Evolutionary conservation across 2,888 invertebrate species (phyloP).

Genomic region (Lasioglossum oenotherae): DNA sequence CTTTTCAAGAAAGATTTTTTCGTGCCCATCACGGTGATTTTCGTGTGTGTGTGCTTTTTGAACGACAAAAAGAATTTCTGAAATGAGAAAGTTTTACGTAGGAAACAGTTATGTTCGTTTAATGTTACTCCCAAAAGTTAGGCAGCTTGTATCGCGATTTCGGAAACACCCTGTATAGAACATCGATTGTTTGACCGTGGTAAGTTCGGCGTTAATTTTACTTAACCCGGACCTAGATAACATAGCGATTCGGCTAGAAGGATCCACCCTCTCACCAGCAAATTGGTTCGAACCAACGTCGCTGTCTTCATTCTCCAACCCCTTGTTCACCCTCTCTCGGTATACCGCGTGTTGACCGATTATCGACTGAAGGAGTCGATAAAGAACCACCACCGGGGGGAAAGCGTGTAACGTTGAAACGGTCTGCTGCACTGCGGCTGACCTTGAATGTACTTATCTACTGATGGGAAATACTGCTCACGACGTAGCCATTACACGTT

Average conservation of each 20-base stretch:
- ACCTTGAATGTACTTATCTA: slow-evolving; percentile 72
- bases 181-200: not conserved
- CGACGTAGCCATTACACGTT: slow-evolving; percentile 64
- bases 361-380: slow-evolving; percentile 59
- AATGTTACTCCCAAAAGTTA: too few relatives aligned
- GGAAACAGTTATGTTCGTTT: too few relatives aligned
- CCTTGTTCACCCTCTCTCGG: not conserved
- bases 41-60: too few relatives aligned
- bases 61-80: too few relatives aligned
- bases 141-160: not conserved
- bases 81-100: too few relatives aligned
- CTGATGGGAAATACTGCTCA: slow-evolving; percentile 70
- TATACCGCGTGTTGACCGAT: slow-evolving; percentile 33
- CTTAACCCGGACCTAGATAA: not conserved
- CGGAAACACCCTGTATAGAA: not conserved
- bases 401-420: slow-evolving; percentile 60
- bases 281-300: not conserved
- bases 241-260: not conserved
- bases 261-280: not conserved
- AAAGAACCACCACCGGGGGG: slow-evolving; percentile 49
- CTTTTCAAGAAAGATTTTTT: too few relatives aligned
- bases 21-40: too few relatives aligned
- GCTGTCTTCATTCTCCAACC: not conserved
- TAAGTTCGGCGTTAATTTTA: not conserved
- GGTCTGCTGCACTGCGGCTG: slow-evolving; percentile 66